Evolutionary conservation across 2,888 invertebrate species (phyloP), one percentile per base, ranked within the genome.

Genomic region (Geophilus truncorum): DNA sequence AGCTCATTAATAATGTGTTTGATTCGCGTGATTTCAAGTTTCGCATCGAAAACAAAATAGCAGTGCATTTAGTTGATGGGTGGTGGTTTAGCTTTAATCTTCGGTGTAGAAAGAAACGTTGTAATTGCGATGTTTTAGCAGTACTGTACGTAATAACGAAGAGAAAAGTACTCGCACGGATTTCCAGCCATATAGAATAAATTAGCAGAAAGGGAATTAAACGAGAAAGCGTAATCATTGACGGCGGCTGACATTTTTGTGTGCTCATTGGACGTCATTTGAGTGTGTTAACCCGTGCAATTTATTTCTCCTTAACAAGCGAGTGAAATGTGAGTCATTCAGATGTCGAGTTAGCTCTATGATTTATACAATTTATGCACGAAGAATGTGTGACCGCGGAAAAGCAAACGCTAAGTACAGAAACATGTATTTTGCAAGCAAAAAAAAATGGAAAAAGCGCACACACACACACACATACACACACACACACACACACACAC

Each of bases 241-340:
- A 70, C 28, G 70, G 70, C 12, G 70, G 23, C 70, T 70, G 25
- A 70, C 70, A 70, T 70, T 70, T 70, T 70, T 70, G 25, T 70
- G 45, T 45, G 45, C 45, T 45, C 45, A 15, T 45, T 45, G 70
- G 70, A 70, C 70, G 70, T n/a, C n/a, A 70, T 70, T 70, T 70
- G 70, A 70, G 70, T 70, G 70, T 70, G 70, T 70, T 70, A 70
- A 70, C 70, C 70, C 70, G 70, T 28, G 70, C 70, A 70, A 70
- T 70, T 70, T 70, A 70, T 70, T 70, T 70, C 25, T 5, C 70
- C 70, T 70, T 70, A 70, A 70, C 70, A 70, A 70, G 25, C 70
- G 70, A 70, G 28, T 28, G 70, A 4, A 70, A 70, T 70, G 70
- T 70, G 70, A 70, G 70, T 23, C 70, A 70, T 70, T 70, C 25